Percentiles rank a stretch among this genome's conserved stretches.
These are phyloP conservation scores for Hemiscyllium ocellatum DNA, from an alignment of 2,113 vertebrate species.

Conservation along the genomic window DNA sequence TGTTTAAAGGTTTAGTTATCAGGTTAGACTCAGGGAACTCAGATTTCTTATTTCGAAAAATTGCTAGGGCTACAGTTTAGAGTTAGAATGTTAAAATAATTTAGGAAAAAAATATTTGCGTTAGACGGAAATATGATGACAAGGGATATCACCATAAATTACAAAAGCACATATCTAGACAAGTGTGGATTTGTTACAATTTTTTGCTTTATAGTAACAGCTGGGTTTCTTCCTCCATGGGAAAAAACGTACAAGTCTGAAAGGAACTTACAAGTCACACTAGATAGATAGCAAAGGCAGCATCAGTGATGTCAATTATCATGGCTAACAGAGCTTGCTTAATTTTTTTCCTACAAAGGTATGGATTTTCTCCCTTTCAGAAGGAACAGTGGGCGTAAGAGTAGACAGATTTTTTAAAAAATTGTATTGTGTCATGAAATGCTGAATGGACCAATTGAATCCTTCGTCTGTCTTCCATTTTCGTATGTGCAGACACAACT, in stretches of 20 bases:
- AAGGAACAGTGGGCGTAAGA: background rate
- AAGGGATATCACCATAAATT: background rate
- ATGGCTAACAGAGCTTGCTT: background rate
- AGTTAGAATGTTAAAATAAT: background rate
- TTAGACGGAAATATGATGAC: background rate
- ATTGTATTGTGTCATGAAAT: background rate
- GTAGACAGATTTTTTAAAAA: background rate
- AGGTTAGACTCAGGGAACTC: background rate
- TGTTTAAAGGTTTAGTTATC: background rate
- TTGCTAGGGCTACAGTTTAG: background rate
- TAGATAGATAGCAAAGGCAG: background rate
- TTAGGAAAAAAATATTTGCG: background rate
- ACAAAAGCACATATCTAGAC: background rate
- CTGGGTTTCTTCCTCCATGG: background rate
- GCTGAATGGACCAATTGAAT: background rate
- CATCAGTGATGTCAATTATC: background rate
- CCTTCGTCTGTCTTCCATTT: background rate
- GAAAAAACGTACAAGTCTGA: background rate
- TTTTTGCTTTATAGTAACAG: background rate
- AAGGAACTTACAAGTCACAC: background rate
- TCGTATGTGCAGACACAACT: background rate
- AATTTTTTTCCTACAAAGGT: background rate
- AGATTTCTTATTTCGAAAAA: background rate
- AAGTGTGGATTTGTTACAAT: background rate
- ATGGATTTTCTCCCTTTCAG: background rate